Evolutionary conservation across 2,113 vertebrate species (phyloP).

Genomic region (Daboia siamensis): DNA sequence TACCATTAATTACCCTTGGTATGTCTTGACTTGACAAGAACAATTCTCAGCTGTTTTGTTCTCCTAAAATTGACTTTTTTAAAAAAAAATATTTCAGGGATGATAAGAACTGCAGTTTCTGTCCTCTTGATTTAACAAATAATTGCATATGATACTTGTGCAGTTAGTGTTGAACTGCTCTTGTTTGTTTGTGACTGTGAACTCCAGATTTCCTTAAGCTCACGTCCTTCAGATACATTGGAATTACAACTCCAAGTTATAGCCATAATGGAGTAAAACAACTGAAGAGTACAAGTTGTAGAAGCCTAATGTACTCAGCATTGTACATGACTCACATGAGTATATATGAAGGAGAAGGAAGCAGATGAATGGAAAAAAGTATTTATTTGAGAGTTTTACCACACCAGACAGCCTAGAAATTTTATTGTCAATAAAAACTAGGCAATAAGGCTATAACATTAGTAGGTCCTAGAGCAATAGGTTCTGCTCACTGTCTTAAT

Average conservation of each 20-base stretch:
- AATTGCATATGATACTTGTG: neutral
- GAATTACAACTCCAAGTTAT: neutral
- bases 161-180: neutral
- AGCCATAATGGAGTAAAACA: neutral
- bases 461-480: neutral
- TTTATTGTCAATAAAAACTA: conserved; percentile 23
- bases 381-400: neutral
- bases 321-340: neutral
- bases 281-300: neutral
- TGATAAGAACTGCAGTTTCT: neutral
- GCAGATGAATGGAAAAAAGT: neutral
- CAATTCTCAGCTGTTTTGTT: neutral
- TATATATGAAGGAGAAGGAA: neutral
- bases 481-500: conserved; percentile 3
- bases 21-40: neutral
- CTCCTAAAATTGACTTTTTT: neutral
- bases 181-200: fast-evolving
- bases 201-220: neutral
- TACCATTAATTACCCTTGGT: neutral
- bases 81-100: neutral
- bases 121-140: neutral
- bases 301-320: neutral
- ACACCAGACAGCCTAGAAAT: neutral
- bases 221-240: neutral
- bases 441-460: neutral